A percentile compares a stretch with the other conserved stretches of the same genome.
These are phyloP conservation scores for Lerema accius DNA, from an alignment of 1,140 invertebrate species.

Conservation along the genomic window DNA sequence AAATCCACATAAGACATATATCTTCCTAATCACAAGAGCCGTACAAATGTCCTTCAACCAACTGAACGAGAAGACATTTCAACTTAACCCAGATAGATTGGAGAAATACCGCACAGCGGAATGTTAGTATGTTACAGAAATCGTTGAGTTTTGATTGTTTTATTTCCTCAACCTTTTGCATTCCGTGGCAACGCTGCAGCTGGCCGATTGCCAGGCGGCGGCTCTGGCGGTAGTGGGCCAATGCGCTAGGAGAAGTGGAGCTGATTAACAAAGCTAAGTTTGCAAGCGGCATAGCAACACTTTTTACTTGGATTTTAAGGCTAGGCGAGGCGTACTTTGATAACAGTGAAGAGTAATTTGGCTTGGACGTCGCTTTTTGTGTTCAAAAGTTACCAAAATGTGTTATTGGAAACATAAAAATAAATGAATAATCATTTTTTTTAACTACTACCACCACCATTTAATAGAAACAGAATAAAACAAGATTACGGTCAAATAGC, in stretches of 20 bases:
- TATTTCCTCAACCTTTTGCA: slow-evolving; percentile 14
- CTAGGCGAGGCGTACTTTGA: too few species aligned
- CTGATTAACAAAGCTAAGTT: slow-evolving; percentile 19
- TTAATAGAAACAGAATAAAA: not conserved
- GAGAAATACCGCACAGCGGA: slow-evolving; percentile 8
- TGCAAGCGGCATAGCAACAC: not conserved
- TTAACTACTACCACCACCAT: too few species aligned
- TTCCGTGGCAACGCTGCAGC: slow-evolving; percentile 11
- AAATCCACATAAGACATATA: not conserved
- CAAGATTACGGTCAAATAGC: not conserved
- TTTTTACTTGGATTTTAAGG: too few species aligned
- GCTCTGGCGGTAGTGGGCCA: slow-evolving; percentile 17
- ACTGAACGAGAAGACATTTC: not conserved
- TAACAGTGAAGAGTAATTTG: too few species aligned
- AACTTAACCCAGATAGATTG: slow-evolving; percentile 18
- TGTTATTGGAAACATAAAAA: too few species aligned
- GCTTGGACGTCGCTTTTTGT: too few species aligned
- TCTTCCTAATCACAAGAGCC: not conserved
- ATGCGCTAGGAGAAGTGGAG: slow-evolving; percentile 14
- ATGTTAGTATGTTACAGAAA: slow-evolving; percentile 7
- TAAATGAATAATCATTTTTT: too few species aligned
- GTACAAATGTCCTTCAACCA: not conserved
- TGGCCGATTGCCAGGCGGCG: slow-evolving; percentile 13
- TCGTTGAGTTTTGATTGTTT: slow-evolving; percentile 20
- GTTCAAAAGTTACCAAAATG: too few species aligned